Evolutionary conservation across 1,140 invertebrate species (phyloP).

Genomic region (Thrips palmi): DNA sequence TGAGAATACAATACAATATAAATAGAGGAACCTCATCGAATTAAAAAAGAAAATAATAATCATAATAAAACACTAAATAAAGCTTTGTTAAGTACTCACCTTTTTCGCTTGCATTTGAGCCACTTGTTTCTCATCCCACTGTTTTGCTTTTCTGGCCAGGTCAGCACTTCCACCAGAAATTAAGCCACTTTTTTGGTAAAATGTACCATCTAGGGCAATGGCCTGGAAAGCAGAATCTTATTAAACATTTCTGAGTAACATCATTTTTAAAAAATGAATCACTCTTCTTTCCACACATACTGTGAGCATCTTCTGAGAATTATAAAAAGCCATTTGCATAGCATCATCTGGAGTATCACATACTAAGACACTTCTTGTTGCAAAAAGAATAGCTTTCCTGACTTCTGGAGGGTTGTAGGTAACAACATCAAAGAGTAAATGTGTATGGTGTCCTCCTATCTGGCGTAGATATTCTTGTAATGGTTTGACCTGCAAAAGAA

Average conservation of each 20-base stretch:
- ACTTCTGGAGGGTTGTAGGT: constrained; percentile 89
- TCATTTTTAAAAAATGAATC: background rate
- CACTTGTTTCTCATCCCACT: constrained; percentile 98
- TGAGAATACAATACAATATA: no score
- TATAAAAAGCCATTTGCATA: constrained; percentile 92
- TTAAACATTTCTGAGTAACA: constrained; percentile 4
- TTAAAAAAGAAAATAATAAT: constrained; percentile 11
- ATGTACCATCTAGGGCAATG: constrained; percentile 93
- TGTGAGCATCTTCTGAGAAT: constrained; percentile 50
- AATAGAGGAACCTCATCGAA: no score
- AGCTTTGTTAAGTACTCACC: constrained; percentile 20
- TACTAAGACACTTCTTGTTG: constrained; percentile 93
- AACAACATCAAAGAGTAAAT: constrained; percentile 91
- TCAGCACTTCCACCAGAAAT: constrained; percentile 96
- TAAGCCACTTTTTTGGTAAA: constrained; percentile 97
- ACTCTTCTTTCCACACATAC: constrained; percentile 48
- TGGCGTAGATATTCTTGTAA: constrained; percentile 68
- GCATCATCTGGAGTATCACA: constrained; percentile 98
- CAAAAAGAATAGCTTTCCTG: constrained; percentile 93
- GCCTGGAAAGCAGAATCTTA: constrained; percentile 31
- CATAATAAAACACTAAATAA: constrained; percentile 5
- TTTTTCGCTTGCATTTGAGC: constrained; percentile 77
- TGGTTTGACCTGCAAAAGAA: constrained; percentile 91
- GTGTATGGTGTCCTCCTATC: constrained; percentile 88
- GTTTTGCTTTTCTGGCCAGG: constrained; percentile 87